Percentiles rank a stretch among this genome's conserved stretches.
These are phyloP conservation scores for Enteromius afrohamiltoni DNA, from an alignment of 2,797 vertebrate species.

Conservation along the genomic window DNA sequence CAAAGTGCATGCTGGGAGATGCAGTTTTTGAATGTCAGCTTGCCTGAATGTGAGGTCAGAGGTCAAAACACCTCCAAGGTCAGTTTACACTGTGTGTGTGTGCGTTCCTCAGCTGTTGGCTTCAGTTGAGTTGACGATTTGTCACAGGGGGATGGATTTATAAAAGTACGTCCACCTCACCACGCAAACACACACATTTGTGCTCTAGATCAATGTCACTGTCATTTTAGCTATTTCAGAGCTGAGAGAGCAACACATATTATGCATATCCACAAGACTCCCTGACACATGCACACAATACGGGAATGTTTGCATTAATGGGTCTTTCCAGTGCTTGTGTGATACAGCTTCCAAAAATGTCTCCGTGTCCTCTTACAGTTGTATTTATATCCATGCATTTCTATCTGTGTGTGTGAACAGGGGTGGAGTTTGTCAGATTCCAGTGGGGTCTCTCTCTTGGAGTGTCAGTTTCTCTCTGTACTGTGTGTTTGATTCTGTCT, in stretches of 20 bases:
- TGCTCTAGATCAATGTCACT: not conserved
- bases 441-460: conserved; percentile 34
- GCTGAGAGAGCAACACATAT: not conserved
- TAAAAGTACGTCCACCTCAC: conserved; percentile 29
- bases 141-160: conserved; percentile 30
- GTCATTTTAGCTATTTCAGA: conserved; percentile 19
- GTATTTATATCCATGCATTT: conserved; percentile 77
- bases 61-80: conserved; percentile 30
- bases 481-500: conserved; percentile 37
- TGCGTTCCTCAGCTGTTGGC: conserved; percentile 72
- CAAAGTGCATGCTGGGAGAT: conserved; percentile 38
- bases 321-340: conserved; percentile 66
- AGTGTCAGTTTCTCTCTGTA: conserved; percentile 41
- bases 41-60: conserved; percentile 3
- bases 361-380: conserved; percentile 76
- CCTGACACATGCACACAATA: not conserved
- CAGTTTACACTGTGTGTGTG: conserved; percentile 48
- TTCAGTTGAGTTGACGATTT: conserved; percentile 64
- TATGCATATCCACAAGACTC: conserved; percentile 6
- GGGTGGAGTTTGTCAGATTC: conserved; percentile 47
- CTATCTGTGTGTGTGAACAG: conserved; percentile 31
- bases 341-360: conserved; percentile 72
- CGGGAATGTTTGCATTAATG: conserved; percentile 22
- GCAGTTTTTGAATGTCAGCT: conserved; percentile 30
- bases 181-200: conserved; percentile 20